Conservation (phyloP, 2,113 vertebrate genomes). For the Spilogale gracilis region DNA sequence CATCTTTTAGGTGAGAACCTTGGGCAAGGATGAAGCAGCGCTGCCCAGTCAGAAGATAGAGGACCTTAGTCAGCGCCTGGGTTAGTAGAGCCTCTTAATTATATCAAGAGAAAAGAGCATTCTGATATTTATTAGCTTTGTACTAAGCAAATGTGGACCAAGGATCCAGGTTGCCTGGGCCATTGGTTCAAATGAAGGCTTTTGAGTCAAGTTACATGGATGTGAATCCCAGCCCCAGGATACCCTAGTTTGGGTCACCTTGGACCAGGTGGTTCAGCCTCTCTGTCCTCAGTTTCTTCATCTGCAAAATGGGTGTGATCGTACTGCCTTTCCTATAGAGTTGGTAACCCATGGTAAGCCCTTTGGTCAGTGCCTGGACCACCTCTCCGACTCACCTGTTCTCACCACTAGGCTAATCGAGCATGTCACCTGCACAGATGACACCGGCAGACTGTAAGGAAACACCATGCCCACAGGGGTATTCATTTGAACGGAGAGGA, state of each 20-base stretch:
- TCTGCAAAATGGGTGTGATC: not conserved
- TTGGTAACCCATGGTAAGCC: not conserved
- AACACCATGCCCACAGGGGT: not conserved
- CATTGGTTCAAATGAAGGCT: not conserved
- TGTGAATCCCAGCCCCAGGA: not conserved
- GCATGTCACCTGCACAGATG: not conserved
- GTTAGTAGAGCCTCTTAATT: not conserved
- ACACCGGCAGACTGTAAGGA: not conserved
- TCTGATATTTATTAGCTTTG: not conserved
- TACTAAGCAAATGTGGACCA: not conserved
- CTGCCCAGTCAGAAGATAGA: not conserved
- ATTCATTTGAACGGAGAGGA: not conserved
- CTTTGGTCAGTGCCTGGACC: not conserved
- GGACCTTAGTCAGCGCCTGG: not conserved
- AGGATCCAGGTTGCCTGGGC: not conserved
- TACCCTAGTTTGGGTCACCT: not conserved
- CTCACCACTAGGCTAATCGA: not conserved
- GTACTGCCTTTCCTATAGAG: not conserved
- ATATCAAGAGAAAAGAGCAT: not conserved
- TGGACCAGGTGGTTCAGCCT: not conserved
- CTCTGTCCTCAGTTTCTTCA: not conserved
- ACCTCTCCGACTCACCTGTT: not conserved
- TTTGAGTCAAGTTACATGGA: accelerated
- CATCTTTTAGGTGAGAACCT: not conserved
- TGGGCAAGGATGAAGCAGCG: not conserved